phyloP scores from a whole-genome alignment of 2,113 vertebrate genomes.

The Gavia stellata region DNA sequence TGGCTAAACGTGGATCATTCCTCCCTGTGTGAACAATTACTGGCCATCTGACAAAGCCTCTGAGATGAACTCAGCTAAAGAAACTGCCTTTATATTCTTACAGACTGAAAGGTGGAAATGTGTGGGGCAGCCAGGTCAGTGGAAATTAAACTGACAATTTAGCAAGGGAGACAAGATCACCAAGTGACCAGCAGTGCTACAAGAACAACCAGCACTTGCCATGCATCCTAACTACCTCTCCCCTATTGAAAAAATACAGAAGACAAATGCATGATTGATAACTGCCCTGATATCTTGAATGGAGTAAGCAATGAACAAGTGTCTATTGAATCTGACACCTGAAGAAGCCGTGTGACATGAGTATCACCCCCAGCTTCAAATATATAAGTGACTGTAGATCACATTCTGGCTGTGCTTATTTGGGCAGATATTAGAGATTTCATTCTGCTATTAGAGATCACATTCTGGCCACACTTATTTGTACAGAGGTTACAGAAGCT shows the following conservation, averaged over 20 bases:
- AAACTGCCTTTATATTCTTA: neutral
- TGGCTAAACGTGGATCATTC: neutral
- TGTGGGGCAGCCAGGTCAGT: neutral
- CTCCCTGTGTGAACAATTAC: neutral
- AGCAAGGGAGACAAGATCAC: neutral
- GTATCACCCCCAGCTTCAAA: neutral
- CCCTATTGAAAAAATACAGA: neutral
- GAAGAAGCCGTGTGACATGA: neutral
- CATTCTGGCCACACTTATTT: neutral
- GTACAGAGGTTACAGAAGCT: neutral
- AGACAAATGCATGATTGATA: neutral
- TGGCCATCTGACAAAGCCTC: neutral
- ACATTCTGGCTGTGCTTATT: neutral
- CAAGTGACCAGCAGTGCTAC: accelerated
- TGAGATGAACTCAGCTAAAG: neutral
- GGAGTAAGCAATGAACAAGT: neutral
- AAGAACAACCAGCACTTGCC: neutral
- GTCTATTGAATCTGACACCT: neutral
- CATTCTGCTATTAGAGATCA: neutral
- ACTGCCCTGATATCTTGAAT: neutral
- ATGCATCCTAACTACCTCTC: neutral
- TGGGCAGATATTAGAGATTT: neutral
- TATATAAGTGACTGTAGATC: neutral
- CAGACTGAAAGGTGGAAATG: neutral
- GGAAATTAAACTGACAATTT: neutral